These are phyloP conservation scores for Dendrocopos noguchii DNA, from an alignment of 2,113 vertebrate genomes.

Conservation along the genomic window DNA sequence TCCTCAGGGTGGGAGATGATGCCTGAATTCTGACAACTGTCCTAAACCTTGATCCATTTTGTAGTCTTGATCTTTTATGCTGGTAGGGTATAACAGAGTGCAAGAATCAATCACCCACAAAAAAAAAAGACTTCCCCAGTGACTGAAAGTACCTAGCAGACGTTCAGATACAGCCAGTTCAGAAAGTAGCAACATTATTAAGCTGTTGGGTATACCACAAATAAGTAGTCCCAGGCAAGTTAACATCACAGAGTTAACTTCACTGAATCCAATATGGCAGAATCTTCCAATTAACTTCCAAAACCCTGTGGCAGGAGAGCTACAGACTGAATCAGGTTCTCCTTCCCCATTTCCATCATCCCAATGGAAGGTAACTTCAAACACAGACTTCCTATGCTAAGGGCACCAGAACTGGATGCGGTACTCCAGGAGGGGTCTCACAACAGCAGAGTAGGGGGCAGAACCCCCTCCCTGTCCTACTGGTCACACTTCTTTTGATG, in stretches of 20 bases:
- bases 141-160: background rate
- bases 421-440: too few species aligned
- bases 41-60: background rate
- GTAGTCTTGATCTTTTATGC: background rate
- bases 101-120: background rate
- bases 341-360: background rate
- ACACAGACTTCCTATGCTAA: background rate
- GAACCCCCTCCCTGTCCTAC: too few species aligned
- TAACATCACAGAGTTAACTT: background rate
- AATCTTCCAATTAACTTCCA: background rate
- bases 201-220: background rate
- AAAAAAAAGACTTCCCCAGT: background rate
- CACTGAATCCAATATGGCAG: background rate
- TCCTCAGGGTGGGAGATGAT: fast-evolving
- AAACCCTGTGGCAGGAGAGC: background rate
- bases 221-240: background rate
- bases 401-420: too few species aligned
- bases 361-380: background rate
- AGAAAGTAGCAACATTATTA: background rate
- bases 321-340: background rate
- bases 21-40: background rate
- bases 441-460: too few species aligned
- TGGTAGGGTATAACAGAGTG: background rate
- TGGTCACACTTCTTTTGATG: too few species aligned
- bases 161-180: background rate